These are phyloP conservation scores for Leucoptera coffeella DNA, from an alignment of 2,888 invertebrate genomes.

Conservation along the genomic window DNA sequence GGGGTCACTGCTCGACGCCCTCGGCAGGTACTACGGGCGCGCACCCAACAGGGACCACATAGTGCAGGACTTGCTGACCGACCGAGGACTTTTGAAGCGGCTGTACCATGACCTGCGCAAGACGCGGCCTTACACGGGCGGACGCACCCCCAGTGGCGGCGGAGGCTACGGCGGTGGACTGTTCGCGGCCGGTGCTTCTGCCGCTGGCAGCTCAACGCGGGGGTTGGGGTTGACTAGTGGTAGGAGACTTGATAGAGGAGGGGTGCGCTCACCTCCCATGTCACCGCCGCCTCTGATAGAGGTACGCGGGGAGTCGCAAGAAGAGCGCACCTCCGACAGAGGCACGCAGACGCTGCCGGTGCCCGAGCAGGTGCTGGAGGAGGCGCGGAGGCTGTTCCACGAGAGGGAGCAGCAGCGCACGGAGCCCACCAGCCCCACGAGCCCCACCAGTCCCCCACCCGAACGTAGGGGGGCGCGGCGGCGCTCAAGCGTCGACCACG, in stretches of 20 bases:
- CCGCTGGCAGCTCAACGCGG: constrained; percentile 7
- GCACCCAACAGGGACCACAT: constrained; percentile 61
- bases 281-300: constrained; percentile 66
- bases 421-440: constrained; percentile 31
- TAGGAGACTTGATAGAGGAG: constrained; percentile 4
- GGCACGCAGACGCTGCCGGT: constrained; percentile 61
- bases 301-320: constrained; percentile 55
- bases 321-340: constrained; percentile 43
- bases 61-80: constrained; percentile 66
- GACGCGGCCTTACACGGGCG: constrained; percentile 49
- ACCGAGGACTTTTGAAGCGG: constrained; percentile 66
- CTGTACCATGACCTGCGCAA: constrained; percentile 67
- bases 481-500: constrained; percentile 75
- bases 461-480: constrained; percentile 45
- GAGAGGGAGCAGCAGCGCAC: constrained; percentile 34
- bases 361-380: constrained; percentile 45
- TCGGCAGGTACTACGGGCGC: constrained; percentile 62
- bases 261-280: constrained; percentile 28
- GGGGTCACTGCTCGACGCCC: constrained; percentile 58
- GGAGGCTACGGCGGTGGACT: constrained; percentile 39
- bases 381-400: constrained; percentile 37
- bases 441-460: constrained; percentile 31
- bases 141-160: constrained; percentile 23
- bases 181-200: constrained; percentile 14
- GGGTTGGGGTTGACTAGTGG: constrained; percentile 3